phyloP scores from a whole-genome alignment of 2,797 vertebrate genomes.

The Schizopygopsis pylzovi region DNA sequence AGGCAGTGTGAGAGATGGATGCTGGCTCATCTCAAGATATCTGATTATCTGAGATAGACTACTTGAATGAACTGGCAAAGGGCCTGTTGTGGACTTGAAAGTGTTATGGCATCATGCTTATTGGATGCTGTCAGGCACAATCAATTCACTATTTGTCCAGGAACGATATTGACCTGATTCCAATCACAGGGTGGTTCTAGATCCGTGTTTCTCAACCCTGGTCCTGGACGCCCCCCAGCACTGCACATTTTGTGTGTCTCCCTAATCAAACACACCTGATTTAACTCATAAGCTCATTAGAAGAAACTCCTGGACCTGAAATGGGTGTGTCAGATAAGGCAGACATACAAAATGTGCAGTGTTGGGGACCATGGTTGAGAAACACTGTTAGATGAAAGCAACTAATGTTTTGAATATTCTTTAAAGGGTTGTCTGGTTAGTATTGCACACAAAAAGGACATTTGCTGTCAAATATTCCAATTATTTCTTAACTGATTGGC shows the following conservation, averaged over 20 bases:
- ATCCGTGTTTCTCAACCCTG: neutral
- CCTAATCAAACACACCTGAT: too few relatives aligned
- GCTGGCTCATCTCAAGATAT: conserved; percentile 20
- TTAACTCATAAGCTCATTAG: too few relatives aligned
- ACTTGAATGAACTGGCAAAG: conserved; percentile 16
- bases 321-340: too few relatives aligned
- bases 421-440: neutral
- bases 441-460: too few relatives aligned
- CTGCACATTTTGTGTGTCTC: too few relatives aligned
- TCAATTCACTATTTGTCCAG: conserved; percentile 5
- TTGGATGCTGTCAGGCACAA: conserved; percentile 23
- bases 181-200: neutral
- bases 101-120: conserved; percentile 20
- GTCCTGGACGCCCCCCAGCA: too few relatives aligned
- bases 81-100: conserved; percentile 2
- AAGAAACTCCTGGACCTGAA: too few relatives aligned
- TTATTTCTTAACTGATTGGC: neutral
- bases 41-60: conserved; percentile 12
- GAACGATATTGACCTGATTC: neutral
- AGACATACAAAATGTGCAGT: too few relatives aligned
- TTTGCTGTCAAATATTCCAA: conserved; percentile 1
- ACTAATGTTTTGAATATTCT: neutral
- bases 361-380: too few relatives aligned
- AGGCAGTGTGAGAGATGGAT: neutral
- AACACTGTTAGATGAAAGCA: neutral